These are phyloP conservation scores for Buphagus erythrorhynchus DNA, from an alignment of 2,797 vertebrate genomes.

Conservation along the genomic window DNA sequence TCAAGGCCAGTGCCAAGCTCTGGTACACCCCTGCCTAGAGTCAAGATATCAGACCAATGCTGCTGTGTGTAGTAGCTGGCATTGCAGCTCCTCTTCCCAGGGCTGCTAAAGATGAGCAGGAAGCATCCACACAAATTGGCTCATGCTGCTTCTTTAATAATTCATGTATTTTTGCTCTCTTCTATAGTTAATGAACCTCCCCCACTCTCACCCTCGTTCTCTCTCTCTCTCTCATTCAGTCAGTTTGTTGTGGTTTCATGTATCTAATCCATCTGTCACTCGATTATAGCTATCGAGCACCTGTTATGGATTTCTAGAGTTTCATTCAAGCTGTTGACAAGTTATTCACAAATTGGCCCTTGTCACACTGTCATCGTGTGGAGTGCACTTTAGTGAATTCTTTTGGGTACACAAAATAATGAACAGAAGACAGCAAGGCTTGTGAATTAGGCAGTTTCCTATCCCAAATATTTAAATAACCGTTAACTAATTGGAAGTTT, in stretches of 20 bases:
- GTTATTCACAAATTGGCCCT: slow-evolving; percentile 76
- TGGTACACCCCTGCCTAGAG: slow-evolving; percentile 21
- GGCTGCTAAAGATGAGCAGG: slow-evolving; percentile 68
- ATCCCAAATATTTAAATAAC: slow-evolving; percentile 27
- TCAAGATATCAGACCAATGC: slow-evolving; percentile 27
- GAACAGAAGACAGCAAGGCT: slow-evolving; percentile 60
- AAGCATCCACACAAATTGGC: slow-evolving; percentile 68
- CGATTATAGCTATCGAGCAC: slow-evolving; percentile 73
- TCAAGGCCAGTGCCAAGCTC: slow-evolving; percentile 57
- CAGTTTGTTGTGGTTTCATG: slow-evolving; percentile 75
- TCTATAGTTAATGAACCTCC: slow-evolving; percentile 75
- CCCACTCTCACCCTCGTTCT: slow-evolving; percentile 54
- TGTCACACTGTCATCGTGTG: slow-evolving; percentile 68
- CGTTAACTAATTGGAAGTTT: slow-evolving; percentile 20
- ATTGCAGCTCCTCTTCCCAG: slow-evolving; percentile 50
- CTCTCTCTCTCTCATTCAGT: slow-evolving; percentile 70
- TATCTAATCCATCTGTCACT: slow-evolving; percentile 79
- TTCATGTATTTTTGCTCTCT: slow-evolving; percentile 76
- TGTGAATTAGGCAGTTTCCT: slow-evolving; percentile 51
- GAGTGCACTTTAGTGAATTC: slow-evolving; percentile 70
- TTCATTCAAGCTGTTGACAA: slow-evolving; percentile 76
- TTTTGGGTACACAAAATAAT: slow-evolving; percentile 73
- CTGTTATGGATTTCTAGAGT: slow-evolving; percentile 76
- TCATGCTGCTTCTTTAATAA: slow-evolving; percentile 70
- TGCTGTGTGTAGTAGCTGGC: slow-evolving; percentile 45